Conservation (phyloP, 2,888 invertebrate genomes). For the Drosophila pseudotalamancana region DNA sequence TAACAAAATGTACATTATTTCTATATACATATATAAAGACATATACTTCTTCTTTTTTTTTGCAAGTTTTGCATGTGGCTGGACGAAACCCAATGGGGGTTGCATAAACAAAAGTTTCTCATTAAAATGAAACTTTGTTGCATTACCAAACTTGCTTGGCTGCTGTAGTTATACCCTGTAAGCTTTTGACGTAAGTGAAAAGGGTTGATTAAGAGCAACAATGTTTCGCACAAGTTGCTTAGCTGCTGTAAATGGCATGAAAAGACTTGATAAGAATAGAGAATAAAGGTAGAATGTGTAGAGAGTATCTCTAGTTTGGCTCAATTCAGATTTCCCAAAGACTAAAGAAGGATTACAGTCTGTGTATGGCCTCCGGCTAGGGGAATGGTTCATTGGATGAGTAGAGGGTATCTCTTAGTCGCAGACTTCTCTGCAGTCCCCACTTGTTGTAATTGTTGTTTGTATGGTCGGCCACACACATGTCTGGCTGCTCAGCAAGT, state of each 20-base stretch:
- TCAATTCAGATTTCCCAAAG: too few relatives aligned
- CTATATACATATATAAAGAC: too few relatives aligned
- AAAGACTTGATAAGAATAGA: too few relatives aligned
- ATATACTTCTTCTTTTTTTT: conserved; percentile 4
- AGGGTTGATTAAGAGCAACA: neutral
- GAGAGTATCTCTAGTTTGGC: too few relatives aligned
- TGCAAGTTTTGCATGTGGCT: conserved; percentile 11
- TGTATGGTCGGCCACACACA: conserved; percentile 26
- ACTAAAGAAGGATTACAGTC: neutral
- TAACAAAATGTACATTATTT: conserved; percentile 32
- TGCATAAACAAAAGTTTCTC: conserved; percentile 75
- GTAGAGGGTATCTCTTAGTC: neutral
- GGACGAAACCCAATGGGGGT: conserved; percentile 23
- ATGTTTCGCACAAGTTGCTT: too few relatives aligned
- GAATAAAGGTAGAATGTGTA: too few relatives aligned
- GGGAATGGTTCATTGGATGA: too few relatives aligned
- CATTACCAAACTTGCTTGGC: conserved; percentile 56
- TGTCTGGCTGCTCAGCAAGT: conserved; percentile 42
- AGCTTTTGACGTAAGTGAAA: too few relatives aligned
- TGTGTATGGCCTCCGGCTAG: too few relatives aligned
- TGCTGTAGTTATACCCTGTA: conserved; percentile 26
- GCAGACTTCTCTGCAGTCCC: neutral
- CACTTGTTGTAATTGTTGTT: conserved; percentile 30
- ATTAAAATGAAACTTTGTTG: conserved; percentile 76
- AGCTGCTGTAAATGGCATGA: too few relatives aligned